Evolutionary conservation across 2,797 vertebrate genomes (phyloP), one percentile per base, ranked within the genome.

Genomic region (Naso thynnoides): DNA sequence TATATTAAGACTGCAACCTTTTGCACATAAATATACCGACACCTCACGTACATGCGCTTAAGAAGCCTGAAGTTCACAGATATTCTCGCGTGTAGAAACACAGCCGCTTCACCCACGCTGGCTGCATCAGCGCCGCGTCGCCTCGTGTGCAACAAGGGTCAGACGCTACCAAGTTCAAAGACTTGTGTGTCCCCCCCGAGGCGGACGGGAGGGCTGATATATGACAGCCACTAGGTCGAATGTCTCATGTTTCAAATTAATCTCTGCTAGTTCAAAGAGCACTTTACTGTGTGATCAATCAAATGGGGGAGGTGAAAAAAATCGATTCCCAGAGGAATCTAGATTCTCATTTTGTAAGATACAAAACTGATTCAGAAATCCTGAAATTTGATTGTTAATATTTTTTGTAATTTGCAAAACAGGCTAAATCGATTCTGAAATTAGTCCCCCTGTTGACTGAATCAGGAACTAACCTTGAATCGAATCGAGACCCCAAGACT

Each of bases 121-220:
- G 15, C 64, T 38, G 6, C 52, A 63, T 27, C 4, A 44, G 44
- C 23, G 16, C 18, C 4, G 3, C 4, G 9, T 53, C 29, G 50
- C 64, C 80, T 44, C 57, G 13, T 48, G 11, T 27, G 24, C 6
- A 44, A 38, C 54, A 66, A 60, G 27, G 82, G 74, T 86, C 76
- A 87, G 66, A 55, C 79, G 54, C 59, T 54, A 59, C 38, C 68
- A 73, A 50, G 81, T 88, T 87, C 70, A 88, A 86, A 89, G 76
- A 48, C 45, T 52, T 26, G 41, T 58, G 0, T 1, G 9, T 42
- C 52, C 60, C 55, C n/a, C 26, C 59, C 3, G 13, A 24, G 68
- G 45, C 55, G 56, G 52, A 41, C 29, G 3, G 59, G 45, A 29
- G 29, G 9, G 50, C 44, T 79, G 76, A 88, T 85, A 23, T 79